Conservation (phyloP, 2,797 vertebrate species). For the Propithecus perrieri region DNA sequence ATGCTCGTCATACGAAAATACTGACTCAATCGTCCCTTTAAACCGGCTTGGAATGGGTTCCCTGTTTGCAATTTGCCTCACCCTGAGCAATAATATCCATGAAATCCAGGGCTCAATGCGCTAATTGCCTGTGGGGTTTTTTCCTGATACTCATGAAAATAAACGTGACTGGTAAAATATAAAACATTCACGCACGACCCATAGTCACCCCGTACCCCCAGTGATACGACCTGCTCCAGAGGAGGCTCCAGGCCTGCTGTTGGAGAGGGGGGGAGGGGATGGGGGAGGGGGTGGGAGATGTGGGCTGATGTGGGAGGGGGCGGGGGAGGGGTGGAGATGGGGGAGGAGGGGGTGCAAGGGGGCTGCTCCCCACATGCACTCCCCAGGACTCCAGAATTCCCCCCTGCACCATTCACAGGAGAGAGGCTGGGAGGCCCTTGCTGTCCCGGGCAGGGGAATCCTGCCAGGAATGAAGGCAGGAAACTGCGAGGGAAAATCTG, state of each 20-base stretch:
- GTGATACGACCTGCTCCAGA: neutral
- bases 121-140: neutral
- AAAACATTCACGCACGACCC: neutral
- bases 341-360: no score
- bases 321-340: rapidly evolving
- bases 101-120: neutral
- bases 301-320: neutral
- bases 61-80: neutral
- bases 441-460: neutral
- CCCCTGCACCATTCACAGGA: neutral
- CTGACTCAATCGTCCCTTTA: neutral
- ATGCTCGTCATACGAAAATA: neutral
- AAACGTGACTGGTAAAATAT: neutral
- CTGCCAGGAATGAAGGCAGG: slow-evolving; percentile 16
- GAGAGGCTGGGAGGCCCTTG: neutral
- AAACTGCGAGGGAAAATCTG: slow-evolving; percentile 15
- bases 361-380: rapidly evolving
- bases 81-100: neutral
- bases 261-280: rapidly evolving
- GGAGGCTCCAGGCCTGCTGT: neutral
- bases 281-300: neutral
- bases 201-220: neutral
- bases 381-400: neutral
- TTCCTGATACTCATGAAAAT: neutral
- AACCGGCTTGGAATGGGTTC: neutral